Base-by-base conservation (phyloP, 2,888 invertebrate genomes). In the Calliopum simillimum region DNA sequence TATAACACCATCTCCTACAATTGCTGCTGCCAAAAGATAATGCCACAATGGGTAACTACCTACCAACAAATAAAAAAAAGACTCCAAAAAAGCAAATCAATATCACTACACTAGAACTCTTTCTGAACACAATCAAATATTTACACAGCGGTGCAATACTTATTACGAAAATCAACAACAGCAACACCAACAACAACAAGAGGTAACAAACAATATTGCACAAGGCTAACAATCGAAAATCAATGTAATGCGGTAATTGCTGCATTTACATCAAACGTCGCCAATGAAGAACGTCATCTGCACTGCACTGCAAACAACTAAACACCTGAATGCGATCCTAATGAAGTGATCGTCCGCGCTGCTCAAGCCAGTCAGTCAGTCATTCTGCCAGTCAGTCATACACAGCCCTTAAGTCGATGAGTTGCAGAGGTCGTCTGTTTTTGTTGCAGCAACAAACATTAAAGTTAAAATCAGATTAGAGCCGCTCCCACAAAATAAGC, bases 311-410 rank as follows among this genome's bases (percentile, higher is more conserved):
- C n/a, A 4, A 51, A 21, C 51, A 51, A 51, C 51, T 13, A 16
- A 63, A 23, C 62, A 63, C 47, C 62, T 63, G 62, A 63, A 63
- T 47, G 49, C 49, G 25, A 63, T 63, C 62, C 49, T 63, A 63
- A 63, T 63, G 62, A 63, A 63, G 62, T 63, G 49, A 63, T 63
- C 62, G 62, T 59, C 33, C 33, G 33, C n/a, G n/a, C n/a, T n/a
- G n/a, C 8, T 33, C 33, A 33, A 8, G n/a, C n/a, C n/a, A n/a
- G n/a, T n/a, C 8, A 33, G 33, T 33, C 41, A 58, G 43, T 53
- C 23, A 23, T 21, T 53, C 41, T 33, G 43, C 19, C 23, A 23
- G 16, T 53, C 23, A 53, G 59, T 43, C 19, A 33, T 41, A 44
- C 11, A n/a, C 11, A n/a, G 43, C 43, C 4, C 8, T 33, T 33